Percentiles rank a stretch among this genome's conserved stretches.
Conservation (phyloP, 2,888 invertebrate genomes). For the Torymus auratus region DNA sequence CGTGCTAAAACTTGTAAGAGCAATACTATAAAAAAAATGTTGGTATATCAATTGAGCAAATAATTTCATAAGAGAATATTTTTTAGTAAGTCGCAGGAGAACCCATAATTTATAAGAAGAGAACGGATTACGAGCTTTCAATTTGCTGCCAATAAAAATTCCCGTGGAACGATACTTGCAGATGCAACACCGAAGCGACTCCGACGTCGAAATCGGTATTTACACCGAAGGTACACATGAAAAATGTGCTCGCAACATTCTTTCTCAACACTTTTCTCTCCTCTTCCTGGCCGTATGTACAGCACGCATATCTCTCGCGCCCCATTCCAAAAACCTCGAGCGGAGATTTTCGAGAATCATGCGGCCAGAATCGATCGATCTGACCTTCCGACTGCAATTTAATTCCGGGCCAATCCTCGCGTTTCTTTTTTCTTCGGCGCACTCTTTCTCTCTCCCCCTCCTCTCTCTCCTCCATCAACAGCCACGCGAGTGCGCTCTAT, state of each 20-base stretch:
- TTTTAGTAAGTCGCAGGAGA: too few species aligned
- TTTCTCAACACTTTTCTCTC: constrained; percentile 18
- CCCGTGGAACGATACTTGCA: neutral
- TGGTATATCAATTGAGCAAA: too few species aligned
- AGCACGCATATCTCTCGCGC: neutral
- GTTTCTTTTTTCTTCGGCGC: constrained; percentile 49
- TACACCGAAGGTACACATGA: neutral
- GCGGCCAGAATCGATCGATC: constrained; percentile 46
- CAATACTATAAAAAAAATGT: too few species aligned
- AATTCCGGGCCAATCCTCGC: constrained; percentile 39
- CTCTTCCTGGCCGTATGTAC: neutral
- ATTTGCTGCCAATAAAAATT: constrained; percentile 28
- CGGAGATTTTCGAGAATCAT: neutral
- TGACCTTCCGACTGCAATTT: constrained; percentile 59
- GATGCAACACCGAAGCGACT: neutral
- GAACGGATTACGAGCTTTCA: neutral
- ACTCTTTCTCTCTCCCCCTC: constrained; percentile 23
- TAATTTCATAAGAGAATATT: too few species aligned
- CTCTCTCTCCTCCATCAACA: constrained; percentile 44
- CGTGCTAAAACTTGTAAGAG: too few species aligned
- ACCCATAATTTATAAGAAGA: neutral
- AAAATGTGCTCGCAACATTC: constrained; percentile 15
- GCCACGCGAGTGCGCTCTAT: neutral
- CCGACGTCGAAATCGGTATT: too few species aligned
- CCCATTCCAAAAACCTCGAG: constrained; percentile 24